Evolutionary conservation across 2,888 invertebrate species (phyloP), one percentile per base, ranked within the genome.

Genomic region (Nomada goodeniana): DNA sequence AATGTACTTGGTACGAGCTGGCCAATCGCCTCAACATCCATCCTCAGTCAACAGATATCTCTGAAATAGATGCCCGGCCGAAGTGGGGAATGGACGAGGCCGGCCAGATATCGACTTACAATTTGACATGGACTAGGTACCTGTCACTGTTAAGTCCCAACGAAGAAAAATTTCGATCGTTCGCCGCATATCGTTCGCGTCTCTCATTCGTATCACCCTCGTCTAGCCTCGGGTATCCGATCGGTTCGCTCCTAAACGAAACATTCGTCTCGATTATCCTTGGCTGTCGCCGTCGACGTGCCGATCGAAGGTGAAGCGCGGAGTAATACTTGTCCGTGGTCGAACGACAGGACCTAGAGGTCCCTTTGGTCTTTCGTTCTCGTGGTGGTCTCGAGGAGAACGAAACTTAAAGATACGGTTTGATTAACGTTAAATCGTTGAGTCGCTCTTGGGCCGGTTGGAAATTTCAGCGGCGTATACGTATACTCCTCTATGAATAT

Each of bases 101-200:
- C 68, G 86, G 61, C 74, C 80, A 82, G 85, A 89, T 91, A 89
- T 90, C 90, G 88, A 89, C 90, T 91, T 85, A 84, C 89, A 84
- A 90, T 91, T 91, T 90, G 91, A 91, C 89, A 89, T 79, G 86
- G 84, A 82, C 88, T 80, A 61, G 85, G 79, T 85, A 82, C 85
- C 85, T 85, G 88, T 85, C 88, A 84, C 86, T 81, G 83, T 86
- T 86, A 88, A 83, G 79, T 87, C 84, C 81, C 61, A 65, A 77
- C 61, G 70, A 82, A 87, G 87, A 89, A 88, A 87, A 88, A 88
- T 89, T 89, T 87, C 87, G 83, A 87, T 89, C 88, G 86, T 88
- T 88, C 77, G 74, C 73, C 76, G 79, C 68, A 42, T 77, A 79
- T 76, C 73, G 75, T 61, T 20, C 72, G 7, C 65, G 36, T 29